These are phyloP conservation scores for Nannoperca australis DNA, from an alignment of 2,797 vertebrate genomes.

Conservation along the genomic window DNA sequence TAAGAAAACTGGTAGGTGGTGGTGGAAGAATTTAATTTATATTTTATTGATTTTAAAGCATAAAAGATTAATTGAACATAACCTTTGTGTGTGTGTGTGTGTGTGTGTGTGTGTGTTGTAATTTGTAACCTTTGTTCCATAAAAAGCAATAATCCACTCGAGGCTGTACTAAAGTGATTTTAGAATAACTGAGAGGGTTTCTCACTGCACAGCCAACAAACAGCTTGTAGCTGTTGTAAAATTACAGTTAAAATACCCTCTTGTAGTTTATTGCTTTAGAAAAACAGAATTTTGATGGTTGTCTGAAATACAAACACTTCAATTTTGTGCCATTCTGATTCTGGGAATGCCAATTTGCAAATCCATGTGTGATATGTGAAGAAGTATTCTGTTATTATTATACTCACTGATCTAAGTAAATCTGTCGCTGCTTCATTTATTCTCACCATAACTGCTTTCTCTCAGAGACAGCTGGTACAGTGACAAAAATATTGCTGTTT, in stretches of 20 bases:
- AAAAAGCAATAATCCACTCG: conserved; percentile 52
- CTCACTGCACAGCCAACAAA: conserved; percentile 25
- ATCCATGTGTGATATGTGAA: conserved; percentile 39
- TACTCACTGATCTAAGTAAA: conserved; percentile 45
- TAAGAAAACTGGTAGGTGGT: conserved; percentile 1
- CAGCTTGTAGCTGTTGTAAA: conserved; percentile 47
- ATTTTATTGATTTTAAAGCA: conserved; percentile 42
- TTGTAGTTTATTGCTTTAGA: conserved; percentile 31
- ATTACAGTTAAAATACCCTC: conserved; percentile 35
- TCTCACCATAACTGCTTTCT: conserved; percentile 20
- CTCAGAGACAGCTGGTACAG: conserved; percentile 21
- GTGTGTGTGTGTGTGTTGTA: conserved; percentile 32
- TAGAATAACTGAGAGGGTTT: conserved; percentile 39
- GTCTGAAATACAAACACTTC: conserved; percentile 45
- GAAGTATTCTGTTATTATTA: conserved; percentile 46
- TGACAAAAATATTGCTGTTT: conserved; percentile 14
- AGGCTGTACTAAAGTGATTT: conserved; percentile 55
- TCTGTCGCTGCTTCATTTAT: conserved; percentile 39
- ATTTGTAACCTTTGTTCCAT: conserved; percentile 48
- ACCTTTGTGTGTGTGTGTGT: too few species aligned
- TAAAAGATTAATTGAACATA: conserved; percentile 21
- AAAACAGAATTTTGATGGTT: conserved; percentile 17
- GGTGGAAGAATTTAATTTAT: not conserved
- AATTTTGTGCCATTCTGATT: conserved; percentile 47
- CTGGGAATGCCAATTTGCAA: conserved; percentile 51